Evolutionary conservation across 2,113 vertebrate species (phyloP).

Genomic region (Grus americana): DNA sequence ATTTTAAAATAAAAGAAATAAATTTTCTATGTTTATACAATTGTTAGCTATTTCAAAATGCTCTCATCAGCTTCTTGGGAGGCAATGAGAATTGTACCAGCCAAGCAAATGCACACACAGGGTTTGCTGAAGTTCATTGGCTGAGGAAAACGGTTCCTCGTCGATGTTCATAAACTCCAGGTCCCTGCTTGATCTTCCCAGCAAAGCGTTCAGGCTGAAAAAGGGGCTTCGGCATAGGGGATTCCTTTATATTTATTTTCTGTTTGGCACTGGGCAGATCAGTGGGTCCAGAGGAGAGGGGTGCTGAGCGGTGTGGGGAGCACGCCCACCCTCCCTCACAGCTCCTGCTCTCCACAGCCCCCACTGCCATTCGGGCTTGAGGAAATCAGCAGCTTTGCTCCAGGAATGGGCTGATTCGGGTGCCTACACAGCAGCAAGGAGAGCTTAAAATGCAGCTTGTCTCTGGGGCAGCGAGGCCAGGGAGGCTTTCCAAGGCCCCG

Average conservation of each 20-base stretch:
- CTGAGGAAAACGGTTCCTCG: neutral
- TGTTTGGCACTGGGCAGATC: neutral
- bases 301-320: neutral
- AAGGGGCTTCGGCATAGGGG: neutral
- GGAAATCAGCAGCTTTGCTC: neutral
- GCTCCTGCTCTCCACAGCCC: neutral
- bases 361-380: neutral
- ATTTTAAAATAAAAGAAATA: neutral
- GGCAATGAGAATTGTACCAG: neutral
- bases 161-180: neutral
- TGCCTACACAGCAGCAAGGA: neutral
- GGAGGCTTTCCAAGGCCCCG: neutral
- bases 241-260: neutral
- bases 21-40: neutral
- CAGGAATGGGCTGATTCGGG: neutral
- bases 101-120: neutral
- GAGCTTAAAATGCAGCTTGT: neutral
- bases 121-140: neutral
- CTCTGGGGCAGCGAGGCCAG: neutral
- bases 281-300: neutral
- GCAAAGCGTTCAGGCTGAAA: neutral
- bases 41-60: neutral
- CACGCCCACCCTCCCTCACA: accelerated
- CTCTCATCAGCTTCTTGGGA: neutral
- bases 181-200: neutral